Percentiles rank a stretch among this genome's conserved stretches.
These are phyloP conservation scores for Dendrolimus pini DNA, from an alignment of 2,888 invertebrate species.

Conservation along the genomic window DNA sequence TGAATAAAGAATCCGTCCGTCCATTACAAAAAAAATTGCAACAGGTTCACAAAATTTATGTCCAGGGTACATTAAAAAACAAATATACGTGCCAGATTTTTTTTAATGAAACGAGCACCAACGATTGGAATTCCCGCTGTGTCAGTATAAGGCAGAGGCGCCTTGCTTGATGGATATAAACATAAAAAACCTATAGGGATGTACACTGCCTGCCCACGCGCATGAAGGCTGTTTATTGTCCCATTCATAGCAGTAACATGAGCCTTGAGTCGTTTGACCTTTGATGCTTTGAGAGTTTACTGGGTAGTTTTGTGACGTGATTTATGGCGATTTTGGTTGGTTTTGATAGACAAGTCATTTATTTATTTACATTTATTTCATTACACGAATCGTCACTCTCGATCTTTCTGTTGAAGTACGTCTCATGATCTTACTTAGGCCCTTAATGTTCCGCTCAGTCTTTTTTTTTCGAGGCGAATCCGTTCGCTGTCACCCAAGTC, in stretches of 20 bases:
- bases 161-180: slow-evolving; percentile 57
- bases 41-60: background rate
- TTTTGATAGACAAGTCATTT: no score
- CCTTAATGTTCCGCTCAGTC: no score
- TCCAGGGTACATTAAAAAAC: no score
- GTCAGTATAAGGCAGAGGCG: slow-evolving; percentile 37
- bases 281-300: slow-evolving; percentile 10
- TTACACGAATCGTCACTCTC: no score
- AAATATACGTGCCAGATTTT: background rate
- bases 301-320: background rate
- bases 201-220: slow-evolving; percentile 47
- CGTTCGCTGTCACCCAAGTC: no score
- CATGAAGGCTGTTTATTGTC: slow-evolving; percentile 42
- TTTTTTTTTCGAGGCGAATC: no score
- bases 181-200: slow-evolving; percentile 40
- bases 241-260: slow-evolving; percentile 56
- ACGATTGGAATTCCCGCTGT: background rate
- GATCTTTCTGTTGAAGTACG: no score
- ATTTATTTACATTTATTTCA: no score
- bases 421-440: no score
- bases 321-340: background rate
- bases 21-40: background rate
- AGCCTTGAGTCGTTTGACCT: slow-evolving; percentile 46
- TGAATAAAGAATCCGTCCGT: no score
- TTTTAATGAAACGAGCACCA: background rate